A percentile compares a stretch with the other conserved stretches of the same genome.
phyloP scores from a whole-genome alignment of 1,140 invertebrate species.

The Ganaspis sp. region DNA sequence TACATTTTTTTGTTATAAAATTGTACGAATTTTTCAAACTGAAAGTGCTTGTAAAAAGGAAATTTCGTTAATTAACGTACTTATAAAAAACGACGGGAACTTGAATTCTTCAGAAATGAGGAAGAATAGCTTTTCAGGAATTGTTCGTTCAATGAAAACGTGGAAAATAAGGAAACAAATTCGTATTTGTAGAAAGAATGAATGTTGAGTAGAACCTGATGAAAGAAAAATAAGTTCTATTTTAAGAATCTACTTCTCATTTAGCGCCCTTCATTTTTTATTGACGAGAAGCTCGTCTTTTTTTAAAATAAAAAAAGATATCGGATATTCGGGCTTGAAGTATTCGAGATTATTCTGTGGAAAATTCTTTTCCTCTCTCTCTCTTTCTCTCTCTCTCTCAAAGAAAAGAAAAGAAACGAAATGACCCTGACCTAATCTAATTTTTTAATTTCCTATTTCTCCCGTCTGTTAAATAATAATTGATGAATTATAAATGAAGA shows the following conservation, averaged over 20 bases:
- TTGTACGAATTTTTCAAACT: no score
- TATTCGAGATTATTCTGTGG: neutral
- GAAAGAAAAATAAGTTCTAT: constrained; percentile 16
- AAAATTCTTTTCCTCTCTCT: neutral
- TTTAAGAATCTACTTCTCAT: constrained; percentile 7
- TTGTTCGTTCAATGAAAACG: no score
- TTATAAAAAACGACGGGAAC: no score
- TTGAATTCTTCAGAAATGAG: neutral
- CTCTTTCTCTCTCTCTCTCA: no score
- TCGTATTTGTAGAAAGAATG: neutral
- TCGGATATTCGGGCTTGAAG: neutral
- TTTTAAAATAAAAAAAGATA: neutral
- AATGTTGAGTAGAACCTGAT: neutral
- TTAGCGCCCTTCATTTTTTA: neutral
- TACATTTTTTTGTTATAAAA: no score
- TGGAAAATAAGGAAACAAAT: no score
- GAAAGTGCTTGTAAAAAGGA: no score
- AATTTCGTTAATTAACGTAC: no score
- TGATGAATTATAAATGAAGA: no score
- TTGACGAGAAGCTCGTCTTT: neutral
- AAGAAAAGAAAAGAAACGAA: neutral
- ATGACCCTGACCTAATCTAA: neutral
- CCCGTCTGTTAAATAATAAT: neutral
- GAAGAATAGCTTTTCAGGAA: neutral
- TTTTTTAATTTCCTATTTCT: neutral